These are phyloP conservation scores for Rhea pennata DNA, from an alignment of 2,113 vertebrate genomes.

Conservation along the genomic window DNA sequence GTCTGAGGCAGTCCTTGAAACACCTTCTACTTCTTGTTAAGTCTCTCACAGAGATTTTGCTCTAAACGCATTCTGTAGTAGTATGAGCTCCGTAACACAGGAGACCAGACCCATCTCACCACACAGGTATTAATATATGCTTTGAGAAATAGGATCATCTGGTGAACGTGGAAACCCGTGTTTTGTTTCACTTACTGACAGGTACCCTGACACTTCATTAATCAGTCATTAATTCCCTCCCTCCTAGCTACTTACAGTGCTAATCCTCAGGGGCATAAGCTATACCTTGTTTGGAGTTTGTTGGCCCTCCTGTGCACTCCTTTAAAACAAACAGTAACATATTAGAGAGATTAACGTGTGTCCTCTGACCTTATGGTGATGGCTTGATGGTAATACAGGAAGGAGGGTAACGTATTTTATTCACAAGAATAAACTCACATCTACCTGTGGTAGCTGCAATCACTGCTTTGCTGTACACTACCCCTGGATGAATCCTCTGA, in stretches of 20 bases:
- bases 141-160: background rate
- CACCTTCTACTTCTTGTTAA: background rate
- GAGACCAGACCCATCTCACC: background rate
- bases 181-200: conserved; percentile 6
- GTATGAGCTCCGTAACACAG: accelerated
- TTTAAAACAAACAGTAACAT: background rate
- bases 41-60: background rate
- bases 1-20: conserved; percentile 5
- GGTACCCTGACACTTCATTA: background rate
- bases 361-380: background rate
- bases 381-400: background rate
- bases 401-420: background rate
- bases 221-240: background rate
- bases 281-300: background rate
- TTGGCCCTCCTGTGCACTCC: background rate
- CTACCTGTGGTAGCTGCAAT: background rate
- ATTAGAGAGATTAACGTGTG: background rate
- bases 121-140: background rate
- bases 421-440: background rate
- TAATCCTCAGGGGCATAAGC: background rate
- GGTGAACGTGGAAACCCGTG: background rate
- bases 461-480: accelerated
- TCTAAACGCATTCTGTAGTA: background rate
- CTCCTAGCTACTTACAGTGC: background rate
- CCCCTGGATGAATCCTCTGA: background rate